Evolutionary conservation across 2,113 vertebrate genomes (phyloP), one percentile per base, ranked within the genome.

Genomic region (Stomatorhinus ivindoensis): DNA sequence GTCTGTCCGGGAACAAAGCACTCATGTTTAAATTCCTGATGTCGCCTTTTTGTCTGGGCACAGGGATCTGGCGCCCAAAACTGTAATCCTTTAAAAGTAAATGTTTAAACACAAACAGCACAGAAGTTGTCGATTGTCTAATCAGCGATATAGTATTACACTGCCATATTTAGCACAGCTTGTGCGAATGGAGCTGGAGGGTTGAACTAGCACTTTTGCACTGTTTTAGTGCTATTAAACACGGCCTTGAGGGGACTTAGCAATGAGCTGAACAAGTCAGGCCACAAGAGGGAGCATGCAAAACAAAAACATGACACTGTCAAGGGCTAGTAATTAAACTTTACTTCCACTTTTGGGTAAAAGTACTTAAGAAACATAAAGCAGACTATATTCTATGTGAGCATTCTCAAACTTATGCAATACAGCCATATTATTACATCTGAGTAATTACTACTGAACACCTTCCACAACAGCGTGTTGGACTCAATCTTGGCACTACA

Each of bases 61-160:
- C 89, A 90, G 92, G 92, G 94, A 95, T 93, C 94, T 90, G 93
- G 95, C 95, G 95, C 93, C 93, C 90, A 92, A 94, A 90, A 92
- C 94, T 94, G 94, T 95, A 96, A 96, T 96, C 94, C 94, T 96
- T 95, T 94, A 93, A 94, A 95, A 96, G 96, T 95, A 95, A 96
- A 96, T 95, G 95, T 96, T 96, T 95, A 95, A 95, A 96, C 93
- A 94, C 96, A 96, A 96, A 96, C 96, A 96, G 93, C 94, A 95
- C 95, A 94, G 93, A 93, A 94, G 92, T 93, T 94, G 95, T 93
- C 95, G 95, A 96, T 92, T 96, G 96, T 97, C 96, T 96, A 95
- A 97, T 95, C 94, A 96, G 94, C 65, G 90, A 96, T 95, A 96
- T 95, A 96, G 93, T 94, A 93, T 97, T 96, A 96, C 96, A 95